Percentiles rank a stretch among this genome's conserved stretches.
These are phyloP conservation scores for Echinarachnius parma DNA, from an alignment of 53 echinoderm and acorn worm species.

Conservation along the genomic window DNA sequence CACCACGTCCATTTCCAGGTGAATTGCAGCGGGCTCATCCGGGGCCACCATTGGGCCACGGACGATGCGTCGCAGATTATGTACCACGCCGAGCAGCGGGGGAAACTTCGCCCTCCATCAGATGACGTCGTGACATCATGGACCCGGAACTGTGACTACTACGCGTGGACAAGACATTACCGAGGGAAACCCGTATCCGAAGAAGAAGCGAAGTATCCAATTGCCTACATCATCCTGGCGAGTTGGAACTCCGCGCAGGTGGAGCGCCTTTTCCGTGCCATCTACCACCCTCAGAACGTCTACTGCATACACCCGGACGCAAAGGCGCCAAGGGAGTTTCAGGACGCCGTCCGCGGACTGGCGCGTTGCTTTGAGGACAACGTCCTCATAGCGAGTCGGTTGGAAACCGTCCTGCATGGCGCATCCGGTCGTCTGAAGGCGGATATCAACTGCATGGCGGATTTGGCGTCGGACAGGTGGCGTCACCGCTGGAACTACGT, in stretches of 20 bases:
- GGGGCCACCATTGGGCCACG: background rate
- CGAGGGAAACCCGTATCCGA: constrained; percentile 24
- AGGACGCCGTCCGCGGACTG: constrained; percentile 35
- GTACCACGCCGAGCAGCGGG: too few species aligned
- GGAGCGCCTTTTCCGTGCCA: constrained; percentile 51
- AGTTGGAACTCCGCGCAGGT: constrained; percentile 52
- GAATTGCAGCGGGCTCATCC: constrained; percentile 22
- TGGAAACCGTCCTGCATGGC: constrained; percentile 43
- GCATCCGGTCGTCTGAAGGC: constrained; percentile 34
- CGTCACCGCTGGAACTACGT: constrained; percentile 48
- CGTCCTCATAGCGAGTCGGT: constrained; percentile 50
- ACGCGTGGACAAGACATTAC: constrained; percentile 16
- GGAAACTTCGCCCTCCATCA: background rate
- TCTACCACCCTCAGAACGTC: constrained; percentile 65
- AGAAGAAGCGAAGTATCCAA: constrained; percentile 47
- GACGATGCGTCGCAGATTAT: background rate
- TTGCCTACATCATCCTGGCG: constrained; percentile 54
- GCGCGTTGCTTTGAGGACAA: constrained; percentile 58
- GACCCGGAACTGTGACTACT: constrained; percentile 40
- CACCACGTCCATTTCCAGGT: constrained; percentile 3
- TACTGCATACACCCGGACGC: constrained; percentile 62
- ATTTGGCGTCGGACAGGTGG: constrained; percentile 1
- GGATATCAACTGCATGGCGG: constrained; percentile 60
- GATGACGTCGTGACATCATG: constrained; percentile 32
- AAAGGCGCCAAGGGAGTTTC: constrained; percentile 30